Conservation (phyloP, 2,113 vertebrate species). For the Callocephalon fimbriatum region DNA sequence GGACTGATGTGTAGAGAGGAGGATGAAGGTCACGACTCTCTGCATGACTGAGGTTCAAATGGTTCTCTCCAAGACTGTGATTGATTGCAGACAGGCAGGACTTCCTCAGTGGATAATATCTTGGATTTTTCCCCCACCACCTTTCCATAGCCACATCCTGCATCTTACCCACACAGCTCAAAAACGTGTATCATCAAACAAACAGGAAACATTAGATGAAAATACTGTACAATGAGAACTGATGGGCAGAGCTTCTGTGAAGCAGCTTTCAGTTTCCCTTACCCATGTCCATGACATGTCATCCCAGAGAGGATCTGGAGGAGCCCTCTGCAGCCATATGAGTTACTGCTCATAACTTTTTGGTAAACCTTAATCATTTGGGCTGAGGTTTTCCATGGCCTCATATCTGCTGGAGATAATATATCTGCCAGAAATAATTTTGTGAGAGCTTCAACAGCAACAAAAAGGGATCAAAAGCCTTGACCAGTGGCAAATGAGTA, state of each 20-base stretch:
- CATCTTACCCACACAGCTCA: background rate
- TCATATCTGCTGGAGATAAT: background rate
- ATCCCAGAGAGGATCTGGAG: background rate
- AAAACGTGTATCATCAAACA: background rate
- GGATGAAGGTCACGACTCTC: too few relatives aligned
- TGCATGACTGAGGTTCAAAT: too few relatives aligned
- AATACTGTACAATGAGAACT: background rate
- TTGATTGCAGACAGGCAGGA: rapidly evolving
- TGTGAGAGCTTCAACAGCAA: background rate
- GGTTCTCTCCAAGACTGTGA: background rate
- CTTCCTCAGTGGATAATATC: background rate
- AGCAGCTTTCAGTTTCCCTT: background rate
- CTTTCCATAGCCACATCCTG: too few relatives aligned
- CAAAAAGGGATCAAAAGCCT: background rate
- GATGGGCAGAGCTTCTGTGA: background rate
- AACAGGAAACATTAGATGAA: background rate
- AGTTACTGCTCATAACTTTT: background rate
- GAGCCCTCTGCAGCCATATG: background rate
- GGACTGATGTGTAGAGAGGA: background rate
- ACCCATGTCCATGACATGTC: too few relatives aligned
- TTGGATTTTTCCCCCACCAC: background rate
- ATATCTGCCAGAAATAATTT: background rate
- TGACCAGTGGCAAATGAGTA: background rate
- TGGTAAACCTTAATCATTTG: background rate
- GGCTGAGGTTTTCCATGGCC: background rate